A percentile compares a stretch with the other conserved stretches of the same genome.
Conservation (phyloP, 2,797 vertebrate genomes). For the Paramormyrops hopkinsi region DNA sequence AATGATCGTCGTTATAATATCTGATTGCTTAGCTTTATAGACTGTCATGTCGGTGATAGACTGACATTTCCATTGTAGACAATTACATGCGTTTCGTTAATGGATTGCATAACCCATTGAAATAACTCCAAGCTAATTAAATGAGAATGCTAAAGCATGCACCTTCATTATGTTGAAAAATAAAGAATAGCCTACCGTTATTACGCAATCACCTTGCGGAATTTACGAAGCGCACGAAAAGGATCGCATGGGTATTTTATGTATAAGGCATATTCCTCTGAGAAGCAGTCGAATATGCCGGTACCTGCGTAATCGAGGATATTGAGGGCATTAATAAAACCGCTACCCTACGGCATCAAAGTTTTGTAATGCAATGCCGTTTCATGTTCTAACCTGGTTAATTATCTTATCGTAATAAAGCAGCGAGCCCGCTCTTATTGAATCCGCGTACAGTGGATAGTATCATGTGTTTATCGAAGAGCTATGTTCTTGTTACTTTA, state of each 20-base stretch:
- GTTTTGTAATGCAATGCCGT: background rate
- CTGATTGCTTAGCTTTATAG: background rate
- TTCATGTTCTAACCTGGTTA: background rate
- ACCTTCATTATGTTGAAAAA: background rate
- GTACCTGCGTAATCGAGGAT: background rate
- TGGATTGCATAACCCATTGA: background rate
- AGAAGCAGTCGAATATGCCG: background rate
- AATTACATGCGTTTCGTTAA: background rate
- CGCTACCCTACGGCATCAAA: background rate
- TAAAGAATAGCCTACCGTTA: background rate
- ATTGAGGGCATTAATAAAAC: background rate
- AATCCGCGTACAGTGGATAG: background rate
- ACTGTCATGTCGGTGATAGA: conserved; percentile 2
- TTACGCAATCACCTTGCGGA: background rate
- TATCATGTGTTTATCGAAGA: background rate
- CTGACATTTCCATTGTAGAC: background rate
- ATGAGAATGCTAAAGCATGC: background rate
- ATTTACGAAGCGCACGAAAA: background rate
- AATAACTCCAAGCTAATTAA: background rate
- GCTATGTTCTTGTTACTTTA: background rate
- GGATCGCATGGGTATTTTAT: background rate
- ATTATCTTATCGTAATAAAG: background rate
- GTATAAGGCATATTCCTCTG: background rate
- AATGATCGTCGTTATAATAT: conserved; percentile 5
- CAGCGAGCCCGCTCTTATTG: background rate